phyloP scores from a whole-genome alignment of 2,113 vertebrate genomes.

The Anser brachyrhynchus region DNA sequence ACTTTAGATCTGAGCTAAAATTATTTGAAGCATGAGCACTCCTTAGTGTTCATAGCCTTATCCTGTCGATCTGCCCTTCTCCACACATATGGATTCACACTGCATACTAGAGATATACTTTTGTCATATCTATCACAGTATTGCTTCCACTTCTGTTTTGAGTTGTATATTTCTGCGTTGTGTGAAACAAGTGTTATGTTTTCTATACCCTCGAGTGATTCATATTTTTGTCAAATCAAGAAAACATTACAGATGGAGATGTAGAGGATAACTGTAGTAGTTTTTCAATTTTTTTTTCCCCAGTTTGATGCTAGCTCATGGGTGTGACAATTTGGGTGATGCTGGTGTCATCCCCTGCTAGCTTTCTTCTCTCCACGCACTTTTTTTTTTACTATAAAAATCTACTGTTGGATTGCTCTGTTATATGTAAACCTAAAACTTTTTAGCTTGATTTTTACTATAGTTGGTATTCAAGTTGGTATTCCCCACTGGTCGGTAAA shows the following conservation, averaged over 20 bases:
- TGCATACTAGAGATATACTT: not conserved
- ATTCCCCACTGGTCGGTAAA: not conserved
- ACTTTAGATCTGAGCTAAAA: not conserved
- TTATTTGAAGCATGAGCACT: not conserved
- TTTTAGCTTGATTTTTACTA: not conserved
- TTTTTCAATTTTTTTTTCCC: not conserved
- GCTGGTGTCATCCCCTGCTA: not conserved
- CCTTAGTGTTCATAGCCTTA: not conserved
- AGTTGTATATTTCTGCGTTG: not conserved
- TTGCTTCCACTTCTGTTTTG: not conserved
- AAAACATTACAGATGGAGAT: not conserved
- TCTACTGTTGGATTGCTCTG: not conserved
- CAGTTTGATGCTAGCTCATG: not conserved
- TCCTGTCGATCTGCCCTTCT: not conserved
- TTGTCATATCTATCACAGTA: not conserved
- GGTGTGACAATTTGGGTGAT: not conserved
- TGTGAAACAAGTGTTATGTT: not conserved
- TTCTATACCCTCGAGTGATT: not conserved
- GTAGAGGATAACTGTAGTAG: not conserved
- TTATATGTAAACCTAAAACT: not conserved
- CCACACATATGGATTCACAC: not conserved
- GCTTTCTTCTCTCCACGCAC: not conserved
- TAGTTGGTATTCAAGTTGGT: not conserved
- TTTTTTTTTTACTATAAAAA: not conserved
- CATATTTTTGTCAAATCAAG: not conserved